Evolutionary conservation across 2,888 invertebrate species (phyloP).

Genomic region (Neoaliturus tenellus): DNA sequence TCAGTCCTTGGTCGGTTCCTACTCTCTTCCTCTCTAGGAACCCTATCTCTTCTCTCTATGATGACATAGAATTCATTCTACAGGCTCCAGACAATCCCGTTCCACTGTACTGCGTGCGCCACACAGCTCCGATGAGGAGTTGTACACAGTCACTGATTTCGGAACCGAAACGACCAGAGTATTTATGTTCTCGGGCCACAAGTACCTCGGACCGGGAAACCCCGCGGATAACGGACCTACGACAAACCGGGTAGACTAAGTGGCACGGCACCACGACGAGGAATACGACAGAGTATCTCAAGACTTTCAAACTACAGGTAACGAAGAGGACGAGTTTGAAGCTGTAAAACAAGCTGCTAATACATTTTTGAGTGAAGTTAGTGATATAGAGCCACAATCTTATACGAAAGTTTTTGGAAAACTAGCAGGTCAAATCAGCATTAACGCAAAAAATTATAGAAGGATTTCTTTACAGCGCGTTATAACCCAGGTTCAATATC

Average conservation of each 20-base stretch:
- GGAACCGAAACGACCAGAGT: not conserved
- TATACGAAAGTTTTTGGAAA: not conserved
- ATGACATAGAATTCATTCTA: not conserved
- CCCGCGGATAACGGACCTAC: constrained; percentile 16
- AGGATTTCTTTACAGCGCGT: not conserved
- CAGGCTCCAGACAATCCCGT: not conserved
- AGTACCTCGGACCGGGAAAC: constrained; percentile 49
- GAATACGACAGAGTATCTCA: not conserved
- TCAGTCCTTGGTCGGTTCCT: no score
- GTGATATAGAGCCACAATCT: not conserved
- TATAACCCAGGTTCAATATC: not conserved
- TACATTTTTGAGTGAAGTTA: not conserved
- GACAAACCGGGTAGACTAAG: constrained; percentile 20
- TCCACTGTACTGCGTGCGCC: not conserved
- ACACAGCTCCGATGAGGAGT: not conserved
- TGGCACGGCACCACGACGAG: constrained; percentile 17
- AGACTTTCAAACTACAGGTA: not conserved
- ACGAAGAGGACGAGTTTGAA: not conserved
- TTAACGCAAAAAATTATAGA: not conserved
- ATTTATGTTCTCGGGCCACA: constrained; percentile 43
- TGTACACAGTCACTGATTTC: not conserved
- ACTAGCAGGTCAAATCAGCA: not conserved
- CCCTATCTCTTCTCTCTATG: no score
- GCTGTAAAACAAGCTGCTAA: not conserved
- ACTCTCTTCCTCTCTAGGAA: no score